Percentiles rank a stretch among this genome's conserved stretches.
Conservation (phyloP, 2,797 vertebrate species). For the Amazonetta brasiliensis region DNA sequence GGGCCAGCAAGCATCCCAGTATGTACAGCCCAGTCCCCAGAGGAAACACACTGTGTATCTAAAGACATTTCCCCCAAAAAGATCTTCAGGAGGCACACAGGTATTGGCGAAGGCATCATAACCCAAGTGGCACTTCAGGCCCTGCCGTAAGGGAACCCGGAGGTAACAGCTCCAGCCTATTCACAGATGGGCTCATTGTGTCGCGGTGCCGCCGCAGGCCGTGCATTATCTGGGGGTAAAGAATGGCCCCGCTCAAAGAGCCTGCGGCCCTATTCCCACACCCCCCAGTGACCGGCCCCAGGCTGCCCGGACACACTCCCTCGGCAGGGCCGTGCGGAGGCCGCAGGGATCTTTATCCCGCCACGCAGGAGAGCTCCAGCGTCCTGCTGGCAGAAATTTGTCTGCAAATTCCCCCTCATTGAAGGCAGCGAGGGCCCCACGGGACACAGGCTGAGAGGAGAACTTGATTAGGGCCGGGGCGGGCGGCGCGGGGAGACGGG, state of each 20-base stretch:
- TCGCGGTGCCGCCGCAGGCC: constrained; percentile 16
- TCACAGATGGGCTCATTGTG: constrained; percentile 68
- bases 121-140: background rate
- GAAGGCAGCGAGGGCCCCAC: constrained; percentile 78
- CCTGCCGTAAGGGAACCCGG: rapidly evolving
- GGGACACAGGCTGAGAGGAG: constrained; percentile 86
- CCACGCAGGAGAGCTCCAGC: constrained; percentile 78
- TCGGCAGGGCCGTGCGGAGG: constrained; percentile 76
- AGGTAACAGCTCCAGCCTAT: background rate
- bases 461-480: constrained; percentile 83
- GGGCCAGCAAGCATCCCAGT: background rate
- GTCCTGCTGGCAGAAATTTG: constrained; percentile 91
- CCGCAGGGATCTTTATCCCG: constrained; percentile 87
- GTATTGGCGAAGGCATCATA: background rate
- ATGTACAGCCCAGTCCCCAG: background rate
- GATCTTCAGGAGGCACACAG: rapidly evolving
- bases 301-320: constrained; percentile 68
- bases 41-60: background rate
- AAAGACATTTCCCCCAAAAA: background rate
- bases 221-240: constrained; percentile 64
- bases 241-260: constrained; percentile 61
- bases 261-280: constrained; percentile 37
- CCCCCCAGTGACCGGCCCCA: background rate
- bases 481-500: constrained; percentile 74
- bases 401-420: constrained; percentile 82